Evolutionary conservation across 2,888 invertebrate species (phyloP).

Genomic region (Digitonthophagus gazella): DNA sequence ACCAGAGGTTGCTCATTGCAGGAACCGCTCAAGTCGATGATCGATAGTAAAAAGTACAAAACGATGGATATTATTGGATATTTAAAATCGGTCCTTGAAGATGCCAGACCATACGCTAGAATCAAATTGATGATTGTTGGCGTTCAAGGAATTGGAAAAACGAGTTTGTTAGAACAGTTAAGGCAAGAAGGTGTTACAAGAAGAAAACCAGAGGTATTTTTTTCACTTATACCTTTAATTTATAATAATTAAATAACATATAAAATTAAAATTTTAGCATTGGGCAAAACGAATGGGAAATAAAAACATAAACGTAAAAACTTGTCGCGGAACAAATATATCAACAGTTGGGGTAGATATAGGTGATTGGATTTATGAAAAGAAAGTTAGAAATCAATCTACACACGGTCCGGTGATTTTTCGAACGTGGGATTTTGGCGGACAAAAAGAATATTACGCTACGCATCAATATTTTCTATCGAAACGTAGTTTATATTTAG

Average conservation of each 20-base stretch:
- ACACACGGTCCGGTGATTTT: conserved; percentile 83
- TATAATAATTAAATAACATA: background rate
- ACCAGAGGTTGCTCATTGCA: conserved; percentile 84
- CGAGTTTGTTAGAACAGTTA: conserved; percentile 84
- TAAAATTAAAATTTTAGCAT: conserved; percentile 57
- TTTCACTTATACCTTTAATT: background rate
- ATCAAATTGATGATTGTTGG: conserved; percentile 98
- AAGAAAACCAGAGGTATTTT: conserved; percentile 62
- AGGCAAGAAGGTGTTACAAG: conserved; percentile 80
- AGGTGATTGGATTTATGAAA: conserved; percentile 91
- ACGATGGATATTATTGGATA: conserved; percentile 95
- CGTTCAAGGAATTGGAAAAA: conserved; percentile 83
- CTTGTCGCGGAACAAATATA: conserved; percentile 75
- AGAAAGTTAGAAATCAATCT: conserved; percentile 71
- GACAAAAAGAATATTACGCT: conserved; percentile 93
- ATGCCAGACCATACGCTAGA: conserved; percentile 88
- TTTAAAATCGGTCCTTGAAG: conserved; percentile 82
- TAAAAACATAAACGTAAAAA: conserved; percentile 74
- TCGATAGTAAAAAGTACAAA: conserved; percentile 88
- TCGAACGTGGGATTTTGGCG: conserved; percentile 98
- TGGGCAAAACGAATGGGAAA: conserved; percentile 96
- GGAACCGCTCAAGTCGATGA: conserved; percentile 88
- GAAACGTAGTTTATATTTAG: conserved; percentile 89
- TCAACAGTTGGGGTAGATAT: conserved; percentile 98
- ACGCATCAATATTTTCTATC: conserved; percentile 99